Conservation (phyloP, 1,140 invertebrate genomes). For the Homalodisca vitripennis region DNA sequence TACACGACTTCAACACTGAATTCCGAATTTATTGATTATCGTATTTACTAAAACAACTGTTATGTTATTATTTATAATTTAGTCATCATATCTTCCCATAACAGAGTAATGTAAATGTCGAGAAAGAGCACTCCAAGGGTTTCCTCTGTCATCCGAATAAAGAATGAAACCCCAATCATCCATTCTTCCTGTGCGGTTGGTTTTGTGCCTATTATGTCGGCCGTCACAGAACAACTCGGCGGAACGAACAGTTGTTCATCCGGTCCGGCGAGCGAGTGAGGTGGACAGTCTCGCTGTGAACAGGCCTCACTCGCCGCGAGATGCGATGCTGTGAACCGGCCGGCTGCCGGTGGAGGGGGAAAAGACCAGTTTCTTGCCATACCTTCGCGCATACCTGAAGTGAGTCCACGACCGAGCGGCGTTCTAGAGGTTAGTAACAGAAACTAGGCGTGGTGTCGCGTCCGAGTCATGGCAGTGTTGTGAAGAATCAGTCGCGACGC, state of each 20-base stretch:
- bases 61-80: too few relatives aligned
- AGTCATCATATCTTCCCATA: too few relatives aligned
- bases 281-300: neutral
- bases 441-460: neutral
- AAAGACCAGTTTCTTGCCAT: constrained; percentile 17
- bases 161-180: too few relatives aligned
- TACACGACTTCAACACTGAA: too few relatives aligned
- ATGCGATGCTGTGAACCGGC: constrained; percentile 3
- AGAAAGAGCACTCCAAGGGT: too few relatives aligned
- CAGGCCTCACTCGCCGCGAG: neutral
- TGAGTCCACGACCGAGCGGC: neutral
- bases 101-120: too few relatives aligned
- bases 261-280: neutral
- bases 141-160: too few relatives aligned
- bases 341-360: neutral
- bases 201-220: too few relatives aligned
- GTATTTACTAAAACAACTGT: too few relatives aligned
- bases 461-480: neutral
- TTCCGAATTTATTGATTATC: too few relatives aligned
- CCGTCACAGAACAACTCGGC: neutral
- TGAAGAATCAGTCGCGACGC: neutral
- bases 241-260: constrained; percentile 7
- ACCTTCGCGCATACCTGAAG: constrained; percentile 12
- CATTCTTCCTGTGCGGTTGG: too few relatives aligned
- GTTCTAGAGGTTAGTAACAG: neutral